phyloP scores from a whole-genome alignment of 2,797 vertebrate genomes.

The Cossypha niveicapilla region DNA sequence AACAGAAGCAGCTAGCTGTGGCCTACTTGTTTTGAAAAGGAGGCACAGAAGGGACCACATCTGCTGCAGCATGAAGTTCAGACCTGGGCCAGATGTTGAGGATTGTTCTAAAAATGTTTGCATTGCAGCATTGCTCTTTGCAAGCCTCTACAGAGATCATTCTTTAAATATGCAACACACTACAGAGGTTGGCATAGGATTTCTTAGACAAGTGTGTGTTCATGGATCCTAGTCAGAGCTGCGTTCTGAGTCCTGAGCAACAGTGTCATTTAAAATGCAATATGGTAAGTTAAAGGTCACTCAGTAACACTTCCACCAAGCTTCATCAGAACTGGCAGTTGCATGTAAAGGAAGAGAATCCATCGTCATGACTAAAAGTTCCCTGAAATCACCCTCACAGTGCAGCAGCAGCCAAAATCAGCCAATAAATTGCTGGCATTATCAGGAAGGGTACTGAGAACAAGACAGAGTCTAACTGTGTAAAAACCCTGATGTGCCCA shows the following conservation, averaged over 20 bases:
- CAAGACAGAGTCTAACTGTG: not conserved
- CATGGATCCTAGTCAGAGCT: not conserved
- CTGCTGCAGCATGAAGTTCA: not conserved
- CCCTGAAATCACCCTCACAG: not conserved
- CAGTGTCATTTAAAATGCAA: not conserved
- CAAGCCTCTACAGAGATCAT: not conserved
- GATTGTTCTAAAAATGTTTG: not conserved
- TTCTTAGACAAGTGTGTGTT: not conserved
- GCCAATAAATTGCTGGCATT: not conserved
- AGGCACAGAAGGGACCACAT: not conserved
- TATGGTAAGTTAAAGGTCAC: not conserved
- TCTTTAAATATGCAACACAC: not conserved
- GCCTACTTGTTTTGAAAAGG: not conserved
- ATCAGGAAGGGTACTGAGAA: not conserved
- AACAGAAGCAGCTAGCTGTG: conserved; percentile 21
- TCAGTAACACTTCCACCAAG: not conserved
- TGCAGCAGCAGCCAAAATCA: not conserved
- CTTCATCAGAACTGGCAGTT: not conserved
- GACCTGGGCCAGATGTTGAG: not conserved
- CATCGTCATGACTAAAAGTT: not conserved
- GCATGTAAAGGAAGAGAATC: not conserved
- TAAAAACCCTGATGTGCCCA: not conserved
- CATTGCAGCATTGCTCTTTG: not conserved
- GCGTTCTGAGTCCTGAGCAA: not conserved
- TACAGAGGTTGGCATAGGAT: not conserved